These are phyloP conservation scores for Sebastes iracundus DNA, from an alignment of 2,797 vertebrate genomes.

Conservation along the genomic window DNA sequence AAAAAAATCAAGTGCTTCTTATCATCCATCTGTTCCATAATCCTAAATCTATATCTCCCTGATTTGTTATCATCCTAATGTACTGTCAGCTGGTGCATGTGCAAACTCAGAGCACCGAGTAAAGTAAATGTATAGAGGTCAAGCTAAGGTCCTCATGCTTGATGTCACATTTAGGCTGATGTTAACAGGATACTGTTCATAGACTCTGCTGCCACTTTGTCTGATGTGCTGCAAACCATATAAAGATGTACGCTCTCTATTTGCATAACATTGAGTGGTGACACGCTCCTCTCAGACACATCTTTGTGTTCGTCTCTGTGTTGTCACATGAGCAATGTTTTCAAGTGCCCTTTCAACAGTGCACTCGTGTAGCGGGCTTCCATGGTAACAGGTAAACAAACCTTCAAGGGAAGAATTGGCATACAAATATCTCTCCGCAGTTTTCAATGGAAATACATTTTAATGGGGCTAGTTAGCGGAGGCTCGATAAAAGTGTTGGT, in stretches of 20 bases:
- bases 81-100: not conserved
- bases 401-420: slow-evolving; percentile 14
- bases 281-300: slow-evolving; percentile 8
- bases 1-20: not conserved
- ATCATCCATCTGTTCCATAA: not conserved
- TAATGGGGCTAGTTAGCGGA: not conserved
- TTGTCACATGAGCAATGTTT: slow-evolving; percentile 31
- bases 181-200: not conserved
- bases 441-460: slow-evolving; percentile 8
- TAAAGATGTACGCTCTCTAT: slow-evolving; percentile 8
- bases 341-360: slow-evolving; percentile 34
- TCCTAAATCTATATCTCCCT: not conserved
- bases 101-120: not conserved
- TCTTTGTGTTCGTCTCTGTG: slow-evolving; percentile 21
- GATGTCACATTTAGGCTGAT: slow-evolving; percentile 4
- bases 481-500: not conserved
- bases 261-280: slow-evolving; percentile 32
- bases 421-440: slow-evolving; percentile 31
- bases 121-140: not conserved
- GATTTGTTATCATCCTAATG: slow-evolving; percentile 8
- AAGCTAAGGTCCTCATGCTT: slow-evolving; percentile 23
- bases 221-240: slow-evolving; percentile 12
- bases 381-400: slow-evolving; percentile 60
- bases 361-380: slow-evolving; percentile 35
- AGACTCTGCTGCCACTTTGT: slow-evolving; percentile 8